These are phyloP conservation scores for Malurus melanocephalus DNA, from an alignment of 2,113 vertebrate species.

Conservation along the genomic window DNA sequence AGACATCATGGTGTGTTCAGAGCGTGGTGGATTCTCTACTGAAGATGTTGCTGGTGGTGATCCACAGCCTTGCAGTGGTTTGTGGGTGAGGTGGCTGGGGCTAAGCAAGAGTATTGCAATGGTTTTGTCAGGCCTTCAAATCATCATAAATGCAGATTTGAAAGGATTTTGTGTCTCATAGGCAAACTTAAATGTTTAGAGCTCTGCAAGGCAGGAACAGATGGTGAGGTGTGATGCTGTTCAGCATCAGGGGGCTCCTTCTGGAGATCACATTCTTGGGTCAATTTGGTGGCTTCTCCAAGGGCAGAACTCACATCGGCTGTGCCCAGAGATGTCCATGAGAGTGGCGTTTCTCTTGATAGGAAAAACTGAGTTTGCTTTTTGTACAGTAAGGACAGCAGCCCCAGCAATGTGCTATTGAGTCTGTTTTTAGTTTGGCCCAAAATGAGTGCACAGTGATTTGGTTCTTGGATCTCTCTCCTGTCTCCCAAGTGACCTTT, in stretches of 20 bases:
- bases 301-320: background rate
- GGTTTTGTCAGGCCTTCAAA: background rate
- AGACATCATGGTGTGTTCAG: background rate
- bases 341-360: background rate
- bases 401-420: background rate
- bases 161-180: background rate
- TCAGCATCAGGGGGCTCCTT: background rate
- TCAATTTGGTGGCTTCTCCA: background rate
- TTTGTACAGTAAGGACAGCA: background rate
- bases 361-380: background rate
- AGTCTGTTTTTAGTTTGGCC: slow-evolving; percentile 6
- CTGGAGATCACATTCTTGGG: background rate
- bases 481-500: background rate
- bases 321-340: background rate
- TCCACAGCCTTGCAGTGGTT: background rate
- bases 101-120: background rate
- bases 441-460: background rate
- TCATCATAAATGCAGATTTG: background rate
- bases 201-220: background rate
- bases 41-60: background rate
- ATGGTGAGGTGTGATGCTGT: background rate
- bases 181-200: background rate
- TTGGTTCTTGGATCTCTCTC: slow-evolving; percentile 3
- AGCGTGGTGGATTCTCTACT: background rate
- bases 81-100: background rate